These are phyloP conservation scores for Beroe ovata DNA, from an alignment of 37 sponge, comb jelly and placozoan genomes.

Conservation along the genomic window DNA sequence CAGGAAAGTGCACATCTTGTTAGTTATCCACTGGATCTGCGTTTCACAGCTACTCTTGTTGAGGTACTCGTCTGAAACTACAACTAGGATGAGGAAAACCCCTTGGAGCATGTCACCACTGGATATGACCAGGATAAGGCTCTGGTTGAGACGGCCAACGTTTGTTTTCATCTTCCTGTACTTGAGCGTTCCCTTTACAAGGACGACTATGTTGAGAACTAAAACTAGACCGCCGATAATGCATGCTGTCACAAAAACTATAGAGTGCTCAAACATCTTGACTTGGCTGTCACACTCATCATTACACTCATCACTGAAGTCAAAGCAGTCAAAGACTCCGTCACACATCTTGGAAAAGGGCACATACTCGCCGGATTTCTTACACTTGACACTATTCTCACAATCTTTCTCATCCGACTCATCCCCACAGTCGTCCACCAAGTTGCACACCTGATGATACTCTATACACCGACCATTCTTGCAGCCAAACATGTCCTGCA, in stretches of 20 bases:
- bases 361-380: not conserved
- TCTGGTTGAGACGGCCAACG: not conserved
- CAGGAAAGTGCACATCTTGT: not conserved
- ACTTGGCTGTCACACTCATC: not conserved
- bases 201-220: not conserved
- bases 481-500: not conserved
- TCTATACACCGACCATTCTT: not conserved
- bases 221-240: not conserved
- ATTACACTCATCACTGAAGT: slow-evolving; percentile 33
- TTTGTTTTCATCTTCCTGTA: not conserved
- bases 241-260: not conserved
- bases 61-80: not conserved
- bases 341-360: not conserved
- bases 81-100: not conserved
- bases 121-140: not conserved
- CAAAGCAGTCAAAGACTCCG: slow-evolving; percentile 26
- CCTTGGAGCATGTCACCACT: slow-evolving; percentile 7
- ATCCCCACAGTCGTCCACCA: slow-evolving; percentile 22
- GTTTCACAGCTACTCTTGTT: not conserved
- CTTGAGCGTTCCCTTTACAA: not conserved
- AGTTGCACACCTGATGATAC: slow-evolving; percentile 10
- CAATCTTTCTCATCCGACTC: slow-evolving; percentile 4
- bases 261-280: not conserved
- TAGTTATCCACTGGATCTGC: slow-evolving; percentile 17
- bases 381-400: slow-evolving; percentile 2